Conservation (phyloP, 2,888 invertebrate genomes). For the Podabrus alpinus region DNA sequence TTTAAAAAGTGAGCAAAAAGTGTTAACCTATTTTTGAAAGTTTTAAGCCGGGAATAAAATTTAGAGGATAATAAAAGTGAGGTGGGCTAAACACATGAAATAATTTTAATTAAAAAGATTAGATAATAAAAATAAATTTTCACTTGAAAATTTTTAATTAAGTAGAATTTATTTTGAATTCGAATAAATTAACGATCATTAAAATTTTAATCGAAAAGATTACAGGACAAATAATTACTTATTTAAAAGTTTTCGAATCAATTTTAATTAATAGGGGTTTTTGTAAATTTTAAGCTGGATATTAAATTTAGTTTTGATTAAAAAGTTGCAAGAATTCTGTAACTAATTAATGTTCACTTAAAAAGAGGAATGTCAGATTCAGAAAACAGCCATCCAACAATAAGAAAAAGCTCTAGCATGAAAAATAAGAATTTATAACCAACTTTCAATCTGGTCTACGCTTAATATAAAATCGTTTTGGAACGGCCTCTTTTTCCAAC, state of each 20-base stretch:
- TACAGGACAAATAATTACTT: neutral
- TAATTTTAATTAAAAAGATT: neutral
- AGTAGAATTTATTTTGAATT: neutral
- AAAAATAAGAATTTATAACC: slow-evolving; percentile 10
- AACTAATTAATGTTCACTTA: neutral
- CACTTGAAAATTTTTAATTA: neutral
- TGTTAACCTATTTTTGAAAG: neutral
- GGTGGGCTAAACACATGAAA: neutral
- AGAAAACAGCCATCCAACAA: neutral
- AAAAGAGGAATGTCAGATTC: slow-evolving; percentile 1
- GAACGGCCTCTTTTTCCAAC: neutral
- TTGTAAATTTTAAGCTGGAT: neutral
- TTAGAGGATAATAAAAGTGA: neutral
- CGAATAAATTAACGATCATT: neutral
- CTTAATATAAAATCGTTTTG: slow-evolving; percentile 8
- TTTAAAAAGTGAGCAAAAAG: neutral
- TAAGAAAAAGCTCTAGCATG: neutral
- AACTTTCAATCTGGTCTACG: slow-evolving; percentile 3
- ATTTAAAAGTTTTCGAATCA: neutral
- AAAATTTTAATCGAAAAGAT: neutral
- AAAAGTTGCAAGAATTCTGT: neutral
- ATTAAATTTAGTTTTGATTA: neutral
- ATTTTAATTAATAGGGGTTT: neutral
- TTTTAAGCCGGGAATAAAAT: neutral
- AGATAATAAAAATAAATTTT: neutral